Percentiles rank a stretch among this genome's conserved stretches.
Conservation (phyloP, 2,888 invertebrate genomes). For the Drosophila buzzatii region DNA sequence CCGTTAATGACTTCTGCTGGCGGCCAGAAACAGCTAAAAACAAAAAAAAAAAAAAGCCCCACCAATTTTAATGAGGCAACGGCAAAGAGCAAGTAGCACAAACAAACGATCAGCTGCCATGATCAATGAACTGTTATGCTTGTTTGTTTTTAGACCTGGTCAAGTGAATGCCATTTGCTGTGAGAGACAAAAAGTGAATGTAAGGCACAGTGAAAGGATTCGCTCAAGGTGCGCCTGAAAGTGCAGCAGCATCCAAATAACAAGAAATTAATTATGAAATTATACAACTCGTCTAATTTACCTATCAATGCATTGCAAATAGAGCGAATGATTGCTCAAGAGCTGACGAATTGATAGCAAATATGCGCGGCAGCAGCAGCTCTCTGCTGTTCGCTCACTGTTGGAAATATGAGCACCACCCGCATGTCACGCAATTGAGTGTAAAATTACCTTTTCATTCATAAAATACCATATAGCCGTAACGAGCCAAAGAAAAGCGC, state of each 20-base stretch:
- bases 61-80: constrained; percentile 39
- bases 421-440: constrained; percentile 73
- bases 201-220: constrained; percentile 64
- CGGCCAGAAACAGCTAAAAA: constrained; percentile 10
- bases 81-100: constrained; percentile 26
- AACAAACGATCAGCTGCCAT: constrained; percentile 35
- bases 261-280: constrained; percentile 14
- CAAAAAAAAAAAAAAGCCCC: not conserved
- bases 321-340: constrained; percentile 44
- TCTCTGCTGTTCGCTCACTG: not conserved
- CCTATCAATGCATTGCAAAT: constrained; percentile 62
- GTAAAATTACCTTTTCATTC: constrained; percentile 75
- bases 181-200: constrained; percentile 60
- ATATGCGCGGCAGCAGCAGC: not conserved
- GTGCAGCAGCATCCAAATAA: not conserved
- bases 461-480: constrained; percentile 29
- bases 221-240: constrained; percentile 42
- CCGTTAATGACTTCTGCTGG: constrained; percentile 51
- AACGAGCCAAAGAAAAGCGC: constrained; percentile 63
- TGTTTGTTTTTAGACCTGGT: constrained; percentile 30
- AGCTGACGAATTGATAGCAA: constrained; percentile 6
- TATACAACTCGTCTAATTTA: constrained; percentile 54
- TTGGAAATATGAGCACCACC: constrained; percentile 60
- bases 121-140: constrained; percentile 49
- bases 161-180: constrained; percentile 63